Conservation (phyloP, 1,140 invertebrate genomes). For the Cotesia glomerata region DNA sequence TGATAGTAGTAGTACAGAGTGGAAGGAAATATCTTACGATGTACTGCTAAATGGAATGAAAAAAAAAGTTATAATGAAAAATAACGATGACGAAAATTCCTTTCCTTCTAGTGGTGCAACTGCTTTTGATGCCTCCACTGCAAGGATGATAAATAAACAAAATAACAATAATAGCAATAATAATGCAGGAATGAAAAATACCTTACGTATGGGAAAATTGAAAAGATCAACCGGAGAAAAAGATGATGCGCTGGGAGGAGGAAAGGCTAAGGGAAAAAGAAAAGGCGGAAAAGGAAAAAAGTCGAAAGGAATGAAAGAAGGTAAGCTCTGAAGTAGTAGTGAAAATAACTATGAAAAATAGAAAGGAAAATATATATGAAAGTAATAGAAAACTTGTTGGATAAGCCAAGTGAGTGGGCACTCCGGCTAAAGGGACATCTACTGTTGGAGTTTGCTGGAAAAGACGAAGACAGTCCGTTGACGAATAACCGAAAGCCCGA, state of each 20-base stretch:
- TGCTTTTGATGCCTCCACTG: too few relatives aligned
- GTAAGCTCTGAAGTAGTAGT: not conserved
- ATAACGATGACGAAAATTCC: too few relatives aligned
- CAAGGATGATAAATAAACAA: too few relatives aligned
- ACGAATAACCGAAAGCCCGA: not conserved
- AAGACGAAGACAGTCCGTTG: not conserved
- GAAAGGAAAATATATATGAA: conserved; percentile 1
- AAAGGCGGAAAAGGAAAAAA: not conserved
- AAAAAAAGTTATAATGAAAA: too few relatives aligned
- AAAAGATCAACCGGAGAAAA: conserved; percentile 5
- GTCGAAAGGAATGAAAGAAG: not conserved
- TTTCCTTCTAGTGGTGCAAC: too few relatives aligned
- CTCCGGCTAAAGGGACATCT: not conserved
- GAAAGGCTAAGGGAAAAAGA: not conserved
- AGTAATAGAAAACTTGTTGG: conserved; percentile 4
- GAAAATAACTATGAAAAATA: not conserved
- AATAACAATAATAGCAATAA: too few relatives aligned
- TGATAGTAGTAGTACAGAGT: too few relatives aligned
- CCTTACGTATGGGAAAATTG: not conserved
- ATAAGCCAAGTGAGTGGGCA: not conserved
- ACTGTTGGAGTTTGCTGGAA: not conserved
- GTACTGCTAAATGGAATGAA: too few relatives aligned
- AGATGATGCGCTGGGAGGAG: conserved; percentile 1
- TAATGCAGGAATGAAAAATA: too few relatives aligned
- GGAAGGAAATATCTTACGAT: too few relatives aligned